phyloP scores from a whole-genome alignment of 2,797 vertebrate species.

The Enteromius thamalakanensis region DNA sequence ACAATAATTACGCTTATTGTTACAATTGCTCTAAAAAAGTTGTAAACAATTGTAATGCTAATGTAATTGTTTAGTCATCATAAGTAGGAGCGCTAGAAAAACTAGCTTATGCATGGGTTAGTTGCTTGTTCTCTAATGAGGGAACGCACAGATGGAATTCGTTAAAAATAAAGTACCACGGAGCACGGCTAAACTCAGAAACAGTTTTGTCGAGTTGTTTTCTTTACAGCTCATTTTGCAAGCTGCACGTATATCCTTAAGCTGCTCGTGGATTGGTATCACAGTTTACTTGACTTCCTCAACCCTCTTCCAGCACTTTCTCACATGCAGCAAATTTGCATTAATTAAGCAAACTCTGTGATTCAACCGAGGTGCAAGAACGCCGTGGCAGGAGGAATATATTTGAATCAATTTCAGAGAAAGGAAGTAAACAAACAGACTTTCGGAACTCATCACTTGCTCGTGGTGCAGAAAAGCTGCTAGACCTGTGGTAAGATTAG shows the following conservation, averaged over 20 bases:
- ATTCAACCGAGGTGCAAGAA: slow-evolving; percentile 63
- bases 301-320: slow-evolving; percentile 73
- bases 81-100: background rate
- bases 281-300: slow-evolving; percentile 73
- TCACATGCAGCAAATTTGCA: slow-evolving; percentile 74
- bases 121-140: background rate
- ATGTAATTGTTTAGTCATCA: slow-evolving; percentile 13
- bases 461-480: slow-evolving; percentile 6
- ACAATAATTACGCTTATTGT: background rate
- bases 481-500: slow-evolving; percentile 23
- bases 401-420: slow-evolving; percentile 61
- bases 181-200: slow-evolving; percentile 51
- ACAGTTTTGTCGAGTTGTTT: slow-evolving; percentile 59
- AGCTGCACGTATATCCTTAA: slow-evolving; percentile 71
- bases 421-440: slow-evolving; percentile 51
- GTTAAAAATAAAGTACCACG: slow-evolving; percentile 66
- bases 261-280: slow-evolving; percentile 70
- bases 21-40: slow-evolving; percentile 20
- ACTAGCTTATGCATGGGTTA: slow-evolving; percentile 7
- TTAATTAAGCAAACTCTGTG: slow-evolving; percentile 76
- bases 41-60: slow-evolving; percentile 11
- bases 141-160: slow-evolving; percentile 48
- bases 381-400: slow-evolving; percentile 70
- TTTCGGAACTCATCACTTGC: slow-evolving; percentile 35
- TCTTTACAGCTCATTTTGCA: slow-evolving; percentile 65